phyloP scores from a whole-genome alignment of 1,140 invertebrate genomes.

The Habropoda laboriosa region DNA sequence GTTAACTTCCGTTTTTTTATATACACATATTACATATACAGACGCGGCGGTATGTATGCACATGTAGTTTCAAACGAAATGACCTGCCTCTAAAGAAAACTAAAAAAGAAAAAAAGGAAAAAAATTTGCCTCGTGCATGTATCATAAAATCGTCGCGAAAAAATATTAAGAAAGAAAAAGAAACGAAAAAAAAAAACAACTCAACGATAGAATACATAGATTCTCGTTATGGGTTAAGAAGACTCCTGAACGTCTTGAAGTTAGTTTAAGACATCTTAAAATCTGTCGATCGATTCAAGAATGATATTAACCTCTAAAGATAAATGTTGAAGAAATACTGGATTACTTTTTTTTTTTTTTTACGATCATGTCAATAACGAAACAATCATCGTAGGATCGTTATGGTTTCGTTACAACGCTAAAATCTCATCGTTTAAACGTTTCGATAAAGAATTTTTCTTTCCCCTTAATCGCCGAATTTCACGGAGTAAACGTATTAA shows the following conservation, averaged over 20 bases:
- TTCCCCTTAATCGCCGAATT: background rate
- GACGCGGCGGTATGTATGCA: conserved; percentile 18
- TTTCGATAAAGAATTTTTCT: background rate
- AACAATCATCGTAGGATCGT: background rate
- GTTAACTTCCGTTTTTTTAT: conserved; percentile 39
- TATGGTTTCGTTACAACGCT: background rate
- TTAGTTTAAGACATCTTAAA: background rate
- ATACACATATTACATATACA: conserved; percentile 36
- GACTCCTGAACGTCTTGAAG: background rate
- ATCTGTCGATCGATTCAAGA: background rate
- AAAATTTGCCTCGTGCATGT: conserved; percentile 14
- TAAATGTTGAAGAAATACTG: conserved; percentile 25
- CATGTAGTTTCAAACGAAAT: conserved; percentile 21
- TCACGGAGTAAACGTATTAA: background rate
- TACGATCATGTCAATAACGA: background rate
- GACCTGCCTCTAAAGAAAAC: background rate
- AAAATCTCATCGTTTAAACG: background rate
- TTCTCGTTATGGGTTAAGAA: background rate
- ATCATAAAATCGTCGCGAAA: background rate
- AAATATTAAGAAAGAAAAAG: background rate
- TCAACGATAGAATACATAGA: background rate
- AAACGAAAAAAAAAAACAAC: background rate
- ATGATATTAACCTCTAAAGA: background rate
- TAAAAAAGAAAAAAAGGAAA: too few species aligned
- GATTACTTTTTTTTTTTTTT: conserved; percentile 14